Base-by-base conservation (phyloP, 1,140 invertebrate genomes). In the Bombus pyrosoma region DNA sequence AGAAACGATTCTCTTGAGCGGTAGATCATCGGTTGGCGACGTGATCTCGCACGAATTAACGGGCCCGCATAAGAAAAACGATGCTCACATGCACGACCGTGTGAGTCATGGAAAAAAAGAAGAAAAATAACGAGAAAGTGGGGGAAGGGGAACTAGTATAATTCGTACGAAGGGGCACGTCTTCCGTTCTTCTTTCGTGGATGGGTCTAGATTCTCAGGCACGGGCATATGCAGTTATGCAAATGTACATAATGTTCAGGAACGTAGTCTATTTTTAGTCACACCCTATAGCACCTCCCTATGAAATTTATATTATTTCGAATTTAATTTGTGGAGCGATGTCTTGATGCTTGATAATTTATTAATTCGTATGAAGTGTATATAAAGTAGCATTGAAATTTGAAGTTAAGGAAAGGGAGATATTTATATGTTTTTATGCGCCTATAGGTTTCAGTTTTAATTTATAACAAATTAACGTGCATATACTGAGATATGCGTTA, bases 21-120 rank as follows among this genome's bases (percentile, higher is more conserved):
- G 66, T 66, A 32, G 69, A 66, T 81, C 82, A 81, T 34, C 59
- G 80, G 88, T 81, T 64, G 69, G 89, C 89, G 91, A 92, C 93
- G 93, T 94, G 93, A 94, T 92, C 91, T 91, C 86, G 93, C 92
- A 94, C 91, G 91, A 94, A 94, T 94, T 93, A 93, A 89, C 91
- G 86, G 87, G 88, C 87, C 81, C 84, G 85, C 85, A 90, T 91
- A 90, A 87, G 86, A 91, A 91, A 84, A 87, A 88, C 77, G 79
- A 57, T 81, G 87, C 66, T 71, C 41, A n/a, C 62, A 71, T 75
- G 53, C 83, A 37, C 85, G n/a, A 15, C 64, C 53, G 66, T 84
- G 77, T 74, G 85, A 81, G 85, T 64, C 59, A 83, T 68, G 68
- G 86, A 86, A 83, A 87, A 77, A 78, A 57, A 39, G 87, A 83